Evolutionary conservation across 2,797 vertebrate species (phyloP).

Genomic region (Erithacus rubecula): DNA sequence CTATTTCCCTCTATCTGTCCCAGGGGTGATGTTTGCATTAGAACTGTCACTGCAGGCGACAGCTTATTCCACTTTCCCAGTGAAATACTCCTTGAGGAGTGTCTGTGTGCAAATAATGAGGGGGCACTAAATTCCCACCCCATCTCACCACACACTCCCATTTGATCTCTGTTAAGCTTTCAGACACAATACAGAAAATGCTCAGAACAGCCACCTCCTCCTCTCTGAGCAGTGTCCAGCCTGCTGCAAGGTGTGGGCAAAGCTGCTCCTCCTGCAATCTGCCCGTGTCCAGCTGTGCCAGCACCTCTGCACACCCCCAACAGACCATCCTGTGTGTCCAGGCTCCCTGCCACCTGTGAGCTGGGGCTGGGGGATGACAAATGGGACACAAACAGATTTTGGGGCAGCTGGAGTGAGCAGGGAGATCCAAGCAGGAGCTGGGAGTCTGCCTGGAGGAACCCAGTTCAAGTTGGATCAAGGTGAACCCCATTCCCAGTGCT

Average conservation of each 20-base stretch:
- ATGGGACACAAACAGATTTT: background rate
- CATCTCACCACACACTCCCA: background rate
- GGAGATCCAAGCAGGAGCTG: background rate
- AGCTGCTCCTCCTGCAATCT: background rate
- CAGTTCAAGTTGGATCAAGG: background rate
- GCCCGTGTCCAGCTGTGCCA: background rate
- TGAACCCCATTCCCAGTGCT: background rate
- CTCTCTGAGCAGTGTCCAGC: background rate
- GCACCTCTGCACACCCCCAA: background rate
- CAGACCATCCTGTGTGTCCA: background rate
- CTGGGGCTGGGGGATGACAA: background rate
- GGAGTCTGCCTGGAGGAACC: background rate
- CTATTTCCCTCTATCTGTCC: background rate
- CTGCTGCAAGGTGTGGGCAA: background rate
- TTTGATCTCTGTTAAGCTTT: background rate
- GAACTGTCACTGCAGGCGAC: background rate
- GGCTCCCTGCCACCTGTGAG: accelerated
- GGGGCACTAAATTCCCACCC: constrained; percentile 10
- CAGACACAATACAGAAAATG: background rate
- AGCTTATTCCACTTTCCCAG: background rate
- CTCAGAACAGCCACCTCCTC: background rate
- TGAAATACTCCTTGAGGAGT: constrained; percentile 18
- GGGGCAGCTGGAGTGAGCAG: background rate
- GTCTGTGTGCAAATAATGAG: background rate
- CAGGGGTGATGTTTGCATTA: background rate